Base-by-base conservation (phyloP, 2,888 invertebrate genomes). In the Camponotus fellah region DNA sequence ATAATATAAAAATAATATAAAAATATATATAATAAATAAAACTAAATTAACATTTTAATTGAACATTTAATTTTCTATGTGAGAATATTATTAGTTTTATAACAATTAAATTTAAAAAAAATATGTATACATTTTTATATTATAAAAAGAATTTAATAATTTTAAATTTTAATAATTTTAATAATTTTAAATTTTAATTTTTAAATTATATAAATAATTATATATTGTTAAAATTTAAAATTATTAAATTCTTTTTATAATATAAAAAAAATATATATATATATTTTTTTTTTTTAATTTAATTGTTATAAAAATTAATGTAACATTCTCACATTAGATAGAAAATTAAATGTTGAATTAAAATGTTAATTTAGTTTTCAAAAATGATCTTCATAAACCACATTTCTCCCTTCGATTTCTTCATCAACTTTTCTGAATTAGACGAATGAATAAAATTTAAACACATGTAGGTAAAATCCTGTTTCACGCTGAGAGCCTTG, bases 391-490 rank as follows among this genome's bases (percentile, higher is more conserved):
- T 17, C 34, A 79, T 69, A 46, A 79, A 79, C 60, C 58, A 43
- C 6, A 26, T 3, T 12, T 21, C 32, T 40, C 40, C 21, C 43
- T 49, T 77, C 43, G 12, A 68, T 14, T 12, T 60, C 46, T 69
- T 79, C 79, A 69, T 69, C 66, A 77, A 66, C 79, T 34, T n/a
- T 34, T 5, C 4, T 46, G 72, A 72, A 71, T 80, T 80, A 80
- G 12, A 37, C 60, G 72, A 80, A 72, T 72, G 72, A 80, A 72
- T 80, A 60, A 80, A 62, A 80, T 72, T 72, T 80, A 80, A 72
- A 80, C 60, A 46, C 79, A 60, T 46, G 60, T 62, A 26, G 46
- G 37, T 60, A 80, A 80, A 80, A 80, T 62, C 79, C 60, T 26
- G 60, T 49, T 46, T 80, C 79, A 72, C 37, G 72, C 79, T 72